Base-by-base conservation (phyloP, 2,113 vertebrate genomes). In the Mohoua ochrocephala region DNA sequence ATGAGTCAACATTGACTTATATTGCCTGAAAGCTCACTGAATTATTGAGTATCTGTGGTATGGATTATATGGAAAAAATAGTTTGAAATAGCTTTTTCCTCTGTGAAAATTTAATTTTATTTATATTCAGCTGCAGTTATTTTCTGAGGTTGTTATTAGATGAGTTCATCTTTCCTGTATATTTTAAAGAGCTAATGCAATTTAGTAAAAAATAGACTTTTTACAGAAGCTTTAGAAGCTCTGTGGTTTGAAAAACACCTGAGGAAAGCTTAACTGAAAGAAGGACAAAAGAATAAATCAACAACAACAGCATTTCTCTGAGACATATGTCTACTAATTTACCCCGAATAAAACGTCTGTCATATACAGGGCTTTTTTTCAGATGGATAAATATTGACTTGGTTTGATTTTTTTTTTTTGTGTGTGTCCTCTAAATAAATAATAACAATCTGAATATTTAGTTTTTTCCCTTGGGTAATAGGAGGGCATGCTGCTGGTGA, bases 1-100 rank as follows among this genome's bases (percentile, higher is more conserved):
- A 96, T 96, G 83, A 97, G 93, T 97, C 93, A 95, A 95, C 92
- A 92, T 92, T 97, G 96, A 92, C 80, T 92, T 97, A 94, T 89
- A 96, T 79, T 94, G 96, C 92, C 96, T 96, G 92, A 96, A 95
- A 97, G 76, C 93, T 95, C 86, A 64, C 93, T 96, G 96, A 97
- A 97, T 97, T 97, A 96, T 97, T 97, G 92, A 96, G 57, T 93
- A 96, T 93, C 91, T 93, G 92, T 50, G 91, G 61, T 87, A 95
- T 92, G 65, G 93, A 93, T 93, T 93, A 91, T 93, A 96, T 50
- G 57, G 94, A 81, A 96, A 94, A 95, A 95, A 82, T 78, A 93
- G 76, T 92, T 89, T 91, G 80, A 95, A 96, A 94, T 84, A 53
- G 84, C 60, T 95, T 91, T 96, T 96, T 96, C 92, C 86, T 96